Evolutionary conservation across 2,113 vertebrate genomes (phyloP), one percentile per base, ranked within the genome.

Genomic region (Donacobius atricapilla): DNA sequence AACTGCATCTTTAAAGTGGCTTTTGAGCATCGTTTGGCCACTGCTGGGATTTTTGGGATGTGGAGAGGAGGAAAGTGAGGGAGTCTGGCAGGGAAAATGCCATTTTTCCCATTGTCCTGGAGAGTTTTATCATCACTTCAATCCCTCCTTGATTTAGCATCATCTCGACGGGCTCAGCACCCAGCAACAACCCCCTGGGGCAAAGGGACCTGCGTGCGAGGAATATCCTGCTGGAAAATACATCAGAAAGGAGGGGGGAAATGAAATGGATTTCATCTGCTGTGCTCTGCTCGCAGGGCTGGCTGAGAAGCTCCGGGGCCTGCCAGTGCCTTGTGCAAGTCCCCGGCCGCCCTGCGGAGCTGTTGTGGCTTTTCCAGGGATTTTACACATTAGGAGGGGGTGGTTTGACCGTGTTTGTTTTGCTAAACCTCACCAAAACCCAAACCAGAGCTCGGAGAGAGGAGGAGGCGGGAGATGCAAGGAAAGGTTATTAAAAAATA

Each of bases 371-470:
- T 94, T 93, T 94, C 71, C 56, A 37, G 94, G 86, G 84, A 93
- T 95, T 97, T 96, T 96, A 89, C 94, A 87, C 94, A 73, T 97
- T 90, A 87, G 70, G 93, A 95, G 93, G 93, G 96, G 93, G 87
- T 94, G 94, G 89, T 97, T 96, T 92, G 91, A 79, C 91, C 53
- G 39, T 89, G 93, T 97, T 98, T 98, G 94, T 98, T 97, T 97
- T 98, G 94, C 61, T 96, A 94, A 97, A 96, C 65, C 90, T 97
- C 96, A 66, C 92, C 79, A 77, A 89, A 95, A 91, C 64, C 85
- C 92, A 51, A 95, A 92, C 84, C 76, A 92, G 44, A 94, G 83
- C 77, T 92, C 7, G 2, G 79, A 75, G 39, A 31, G 60, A 68
- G 50, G 22, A 22, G 50, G 22, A 57, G 63, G 44, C 0, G 1